phyloP scores from a whole-genome alignment of 2,113 vertebrate genomes.

The Tychaedon coryphoeus region DNA sequence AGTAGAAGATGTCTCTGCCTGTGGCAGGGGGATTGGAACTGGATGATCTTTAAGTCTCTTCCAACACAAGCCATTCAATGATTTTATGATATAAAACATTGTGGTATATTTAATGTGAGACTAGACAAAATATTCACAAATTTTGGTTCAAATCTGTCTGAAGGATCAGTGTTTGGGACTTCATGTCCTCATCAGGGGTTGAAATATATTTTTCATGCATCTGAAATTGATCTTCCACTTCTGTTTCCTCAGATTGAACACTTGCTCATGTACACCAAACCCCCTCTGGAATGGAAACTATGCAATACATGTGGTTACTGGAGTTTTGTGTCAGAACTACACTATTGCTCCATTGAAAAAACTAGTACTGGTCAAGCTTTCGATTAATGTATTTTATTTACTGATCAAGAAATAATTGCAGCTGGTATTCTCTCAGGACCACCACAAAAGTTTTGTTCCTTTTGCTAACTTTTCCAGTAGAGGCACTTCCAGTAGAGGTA shows the following conservation, averaged over 20 bases:
- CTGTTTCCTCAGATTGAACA: not conserved
- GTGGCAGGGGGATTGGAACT: not conserved
- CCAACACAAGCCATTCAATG: not conserved
- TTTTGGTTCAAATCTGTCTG: not conserved
- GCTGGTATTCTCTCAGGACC: not conserved
- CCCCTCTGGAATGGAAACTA: not conserved
- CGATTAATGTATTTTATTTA: not conserved
- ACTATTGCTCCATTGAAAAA: not conserved
- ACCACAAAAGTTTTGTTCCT: not conserved
- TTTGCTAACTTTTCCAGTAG: not conserved
- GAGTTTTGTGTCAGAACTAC: not conserved
- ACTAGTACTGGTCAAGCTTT: not conserved
- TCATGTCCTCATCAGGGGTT: not conserved
- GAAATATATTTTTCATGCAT: not conserved
- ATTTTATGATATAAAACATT: not conserved
- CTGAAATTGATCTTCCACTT: not conserved
- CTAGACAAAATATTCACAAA: not conserved
- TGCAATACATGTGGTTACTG: not conserved
- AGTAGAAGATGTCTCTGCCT: not conserved
- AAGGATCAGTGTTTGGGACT: not conserved
- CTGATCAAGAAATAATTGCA: not conserved
- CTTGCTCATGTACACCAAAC: not conserved
- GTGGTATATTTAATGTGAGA: not conserved
- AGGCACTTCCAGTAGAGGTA: not conserved
- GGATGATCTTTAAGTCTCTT: not conserved